Evolutionary conservation across 2,113 vertebrate species (phyloP), one percentile per base, ranked within the genome.

Genomic region (Mandrillus leucophaeus): DNA sequence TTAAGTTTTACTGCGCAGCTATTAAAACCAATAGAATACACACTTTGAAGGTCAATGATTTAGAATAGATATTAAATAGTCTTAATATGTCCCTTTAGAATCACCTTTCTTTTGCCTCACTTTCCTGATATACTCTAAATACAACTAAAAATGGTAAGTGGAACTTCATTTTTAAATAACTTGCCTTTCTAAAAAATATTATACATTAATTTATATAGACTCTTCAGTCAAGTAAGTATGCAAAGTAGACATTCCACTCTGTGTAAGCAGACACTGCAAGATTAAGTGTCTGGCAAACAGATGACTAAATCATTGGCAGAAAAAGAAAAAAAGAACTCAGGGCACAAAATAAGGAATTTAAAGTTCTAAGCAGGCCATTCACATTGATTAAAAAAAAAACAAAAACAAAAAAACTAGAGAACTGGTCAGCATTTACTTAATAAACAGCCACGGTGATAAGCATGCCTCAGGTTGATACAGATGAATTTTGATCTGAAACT

Each of bases 21-120:
- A 88, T 82, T 97, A 90, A 94, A 94, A 96, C 93, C 72, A 96
- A 94, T 1, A 97, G 76, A 80, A 96, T 61, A 86, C 0, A 70
- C 1, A 70, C n/a, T 94, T n/a, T 64, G 45, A 95, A 85, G 92
- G 61, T 90, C 83, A 84, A 43, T 80, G 92, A 83, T 73, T 94
- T 59, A 88, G 64, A 87, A 90, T 10, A 94, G 18, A 83, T 57
- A 94, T 55, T 11, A 90, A 94, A 50, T 83, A 94, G 50, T 89
- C 61, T 81, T 83, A 92, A 40, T 45, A 87, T 50, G 38, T 59
- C 30, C n/a, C 40, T 93, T 90, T 80, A 79, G 27, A 76, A 90
- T 94, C 55, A 90, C 13, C 52, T 89, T 85, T 84, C 18, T 75
- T 32, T 82, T 68, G 81, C 43, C 57, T 95, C 43, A 50, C 14